Conservation (phyloP, 2,113 vertebrate species). For the Isurus oxyrinchus region DNA sequence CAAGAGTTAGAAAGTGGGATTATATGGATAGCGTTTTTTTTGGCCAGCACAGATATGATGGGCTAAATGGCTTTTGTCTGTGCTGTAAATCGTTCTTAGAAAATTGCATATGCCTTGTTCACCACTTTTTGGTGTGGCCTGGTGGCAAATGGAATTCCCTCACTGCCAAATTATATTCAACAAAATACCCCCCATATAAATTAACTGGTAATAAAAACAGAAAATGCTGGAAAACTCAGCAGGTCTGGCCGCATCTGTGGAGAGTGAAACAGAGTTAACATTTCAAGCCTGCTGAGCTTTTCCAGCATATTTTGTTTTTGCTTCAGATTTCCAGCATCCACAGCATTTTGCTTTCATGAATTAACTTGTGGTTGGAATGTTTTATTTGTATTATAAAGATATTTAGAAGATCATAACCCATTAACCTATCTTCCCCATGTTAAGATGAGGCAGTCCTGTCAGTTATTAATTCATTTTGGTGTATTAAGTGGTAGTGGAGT, state of each 20-base stretch:
- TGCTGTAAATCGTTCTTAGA: background rate
- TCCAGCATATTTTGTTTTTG: too few relatives aligned
- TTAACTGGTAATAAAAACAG: background rate
- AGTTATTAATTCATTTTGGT: background rate
- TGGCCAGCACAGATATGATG: too few relatives aligned
- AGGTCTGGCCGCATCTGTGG: too few relatives aligned
- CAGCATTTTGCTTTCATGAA: too few relatives aligned
- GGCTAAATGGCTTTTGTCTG: too few relatives aligned
- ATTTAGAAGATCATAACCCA: background rate
- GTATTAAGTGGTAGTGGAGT: background rate
- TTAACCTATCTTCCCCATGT: background rate
- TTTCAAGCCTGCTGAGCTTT: too few relatives aligned
- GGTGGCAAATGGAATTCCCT: background rate
- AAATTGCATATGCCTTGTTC: background rate
- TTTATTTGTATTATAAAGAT: background rate
- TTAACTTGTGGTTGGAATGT: background rate
- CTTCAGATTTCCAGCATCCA: too few relatives aligned
- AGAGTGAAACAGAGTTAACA: too few relatives aligned
- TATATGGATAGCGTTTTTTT: too few relatives aligned
- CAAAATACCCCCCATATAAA: background rate
- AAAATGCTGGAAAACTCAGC: too few relatives aligned
- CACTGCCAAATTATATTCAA: background rate
- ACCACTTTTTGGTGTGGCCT: background rate
- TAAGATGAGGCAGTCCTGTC: background rate
- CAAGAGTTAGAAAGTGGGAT: too few relatives aligned